Evolutionary conservation across 2,797 vertebrate genomes (phyloP), one percentile per base, ranked within the genome.

Genomic region (Neosalanx taihuensis): DNA sequence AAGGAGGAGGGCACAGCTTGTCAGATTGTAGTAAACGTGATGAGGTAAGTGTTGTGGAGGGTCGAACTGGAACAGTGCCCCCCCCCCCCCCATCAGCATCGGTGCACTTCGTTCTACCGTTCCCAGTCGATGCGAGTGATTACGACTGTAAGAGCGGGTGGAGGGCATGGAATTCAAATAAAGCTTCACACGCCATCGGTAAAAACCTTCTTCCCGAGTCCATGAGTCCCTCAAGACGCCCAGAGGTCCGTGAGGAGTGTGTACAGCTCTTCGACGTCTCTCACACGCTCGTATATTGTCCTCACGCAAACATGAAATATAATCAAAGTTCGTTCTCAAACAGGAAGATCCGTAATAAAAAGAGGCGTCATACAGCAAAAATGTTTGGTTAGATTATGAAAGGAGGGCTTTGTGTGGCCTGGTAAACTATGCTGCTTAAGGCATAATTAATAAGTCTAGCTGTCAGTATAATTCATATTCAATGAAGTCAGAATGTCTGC

Each of bases 391-490:
- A 70, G 59, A 74, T 81, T 76, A 6, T 75, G 79, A 84, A 72
- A 76, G 60, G 67, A 71, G 41, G 62, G 56, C 73, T 81, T 83
- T 77, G 77, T 82, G 76, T 74, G 76, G 58, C 79, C 76, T 73
- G 57, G 63, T 78, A 77, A 81, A 78, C 74, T 79, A 60, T 66
- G 71, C 75, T 58, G 82, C 78, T 79, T 74, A 68, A 78, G 76
- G 80, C 67, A 79, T 77, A 78, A 82, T 81, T 75, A 82, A 79
- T 77, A 82, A 72, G 62, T 62, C 57, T 77, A 49, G 66, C 59
- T 84, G 81, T 84, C 75, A 79, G 77, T 87, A 84, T 78, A 84
- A 88, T 79, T 81, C 57, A 79, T 83, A 82, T 76, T 84, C 69
- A 81, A 51, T 83, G 70, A 78, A 79, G 78, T 80, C 64, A 82